A percentile compares a stretch with the other conserved stretches of the same genome.
These are phyloP conservation scores for Penaeus monodon DNA, from an alignment of 2,888 invertebrate species.

Conservation along the genomic window DNA sequence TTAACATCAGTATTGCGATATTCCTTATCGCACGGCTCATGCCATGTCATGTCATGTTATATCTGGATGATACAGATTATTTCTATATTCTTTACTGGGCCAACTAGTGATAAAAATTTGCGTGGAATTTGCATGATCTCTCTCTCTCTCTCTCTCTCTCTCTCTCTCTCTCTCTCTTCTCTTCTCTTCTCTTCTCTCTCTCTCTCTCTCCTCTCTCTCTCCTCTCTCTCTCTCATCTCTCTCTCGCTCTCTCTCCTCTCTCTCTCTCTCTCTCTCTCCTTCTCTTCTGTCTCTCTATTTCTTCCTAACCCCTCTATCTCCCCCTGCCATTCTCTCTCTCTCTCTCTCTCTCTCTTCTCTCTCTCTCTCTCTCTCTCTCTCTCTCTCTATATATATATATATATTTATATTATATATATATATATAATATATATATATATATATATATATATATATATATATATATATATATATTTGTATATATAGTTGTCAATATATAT, in stretches of 20 bases:
- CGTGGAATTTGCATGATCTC: neutral
- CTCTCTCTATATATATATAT: too few species aligned
- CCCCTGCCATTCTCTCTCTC: neutral
- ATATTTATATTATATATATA: too few species aligned
- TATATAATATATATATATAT: too few species aligned
- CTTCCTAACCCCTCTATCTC: neutral
- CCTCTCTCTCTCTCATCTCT: constrained; percentile 3
- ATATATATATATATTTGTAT: neutral
- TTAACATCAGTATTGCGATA: too few species aligned
- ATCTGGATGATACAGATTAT: too few species aligned
- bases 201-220: constrained; percentile 15
- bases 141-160: constrained; percentile 25
- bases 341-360: neutral
- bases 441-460: neutral
- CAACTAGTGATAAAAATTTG: too few species aligned
- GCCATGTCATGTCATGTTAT: too few species aligned
- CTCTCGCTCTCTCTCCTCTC: constrained; percentile 9
- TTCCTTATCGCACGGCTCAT: too few species aligned
- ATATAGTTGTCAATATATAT: too few species aligned
- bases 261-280: neutral
- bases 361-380: neutral
- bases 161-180: neutral
- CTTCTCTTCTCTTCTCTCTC: neutral
- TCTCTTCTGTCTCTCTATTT: neutral
- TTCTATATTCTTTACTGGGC: too few species aligned